Evolutionary conservation across 1,140 invertebrate species (phyloP).

Genomic region (Teleopsis dalmanni): DNA sequence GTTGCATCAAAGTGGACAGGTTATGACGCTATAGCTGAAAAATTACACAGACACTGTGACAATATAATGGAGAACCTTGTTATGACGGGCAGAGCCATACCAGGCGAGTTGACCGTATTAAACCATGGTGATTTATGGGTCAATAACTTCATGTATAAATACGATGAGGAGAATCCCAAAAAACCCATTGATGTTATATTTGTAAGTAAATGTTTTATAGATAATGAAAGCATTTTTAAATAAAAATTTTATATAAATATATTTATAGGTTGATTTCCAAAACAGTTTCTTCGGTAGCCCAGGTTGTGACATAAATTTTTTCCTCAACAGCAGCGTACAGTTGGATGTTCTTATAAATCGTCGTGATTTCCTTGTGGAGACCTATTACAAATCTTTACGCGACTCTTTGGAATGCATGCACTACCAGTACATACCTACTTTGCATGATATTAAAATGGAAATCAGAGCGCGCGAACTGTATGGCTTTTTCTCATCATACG

Average conservation of each 20-base stretch:
- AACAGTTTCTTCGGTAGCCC: slow-evolving; percentile 40
- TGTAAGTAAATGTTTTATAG: slow-evolving; percentile 26
- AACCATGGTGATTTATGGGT: slow-evolving; percentile 51
- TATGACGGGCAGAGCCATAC: slow-evolving; percentile 17
- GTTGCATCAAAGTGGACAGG: slow-evolving; percentile 31
- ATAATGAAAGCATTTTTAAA: neutral
- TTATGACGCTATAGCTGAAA: slow-evolving; percentile 26
- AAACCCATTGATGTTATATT: slow-evolving; percentile 36
- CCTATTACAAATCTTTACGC: slow-evolving; percentile 28
- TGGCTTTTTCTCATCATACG: slow-evolving; percentile 36
- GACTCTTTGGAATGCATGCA: slow-evolving; percentile 30
- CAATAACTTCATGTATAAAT: slow-evolving; percentile 52
- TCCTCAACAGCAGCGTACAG: slow-evolving; percentile 40
- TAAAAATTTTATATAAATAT: neutral
- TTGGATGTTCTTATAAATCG: slow-evolving; percentile 32
- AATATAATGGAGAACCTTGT: slow-evolving; percentile 36
- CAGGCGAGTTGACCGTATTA: slow-evolving; percentile 38
- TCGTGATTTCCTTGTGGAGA: slow-evolving; percentile 31
- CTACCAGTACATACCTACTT: slow-evolving; percentile 24
- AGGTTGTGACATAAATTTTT: slow-evolving; percentile 41
- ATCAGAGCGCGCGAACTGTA: slow-evolving; percentile 30
- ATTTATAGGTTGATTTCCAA: slow-evolving; percentile 35
- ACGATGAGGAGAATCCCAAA: slow-evolving; percentile 30
- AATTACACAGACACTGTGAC: slow-evolving; percentile 32
- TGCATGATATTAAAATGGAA: slow-evolving; percentile 28